Evolutionary conservation across 2,888 invertebrate species (phyloP).

Genomic region (Mythimna impura): DNA sequence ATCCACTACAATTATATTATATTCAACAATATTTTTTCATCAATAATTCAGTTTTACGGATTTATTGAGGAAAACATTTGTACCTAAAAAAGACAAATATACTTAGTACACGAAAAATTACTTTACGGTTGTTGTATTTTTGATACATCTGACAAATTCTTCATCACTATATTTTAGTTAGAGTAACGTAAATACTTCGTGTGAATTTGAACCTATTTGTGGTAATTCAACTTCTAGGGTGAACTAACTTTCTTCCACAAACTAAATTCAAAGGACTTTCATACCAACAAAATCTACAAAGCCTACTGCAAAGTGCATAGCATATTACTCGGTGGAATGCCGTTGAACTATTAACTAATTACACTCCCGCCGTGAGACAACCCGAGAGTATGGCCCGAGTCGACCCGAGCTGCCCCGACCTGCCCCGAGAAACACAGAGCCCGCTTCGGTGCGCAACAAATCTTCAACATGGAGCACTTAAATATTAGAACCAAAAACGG

Average conservation of each 20-base stretch:
- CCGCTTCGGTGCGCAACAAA: conserved; percentile 39
- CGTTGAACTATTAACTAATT: conserved; percentile 57
- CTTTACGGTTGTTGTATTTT: too few relatives aligned
- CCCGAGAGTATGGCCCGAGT: conserved; percentile 42
- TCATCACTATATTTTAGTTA: too few relatives aligned
- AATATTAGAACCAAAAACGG: conserved; percentile 55
- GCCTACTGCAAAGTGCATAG: conserved; percentile 7
- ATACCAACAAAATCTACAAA: conserved; percentile 17
- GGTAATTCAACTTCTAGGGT: not conserved
- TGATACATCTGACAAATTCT: too few relatives aligned
- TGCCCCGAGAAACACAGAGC: conserved; percentile 15
- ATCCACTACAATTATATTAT: too few relatives aligned
- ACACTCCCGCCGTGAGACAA: conserved; percentile 55
- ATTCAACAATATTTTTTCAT: too few relatives aligned
- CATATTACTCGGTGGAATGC: conserved; percentile 21
- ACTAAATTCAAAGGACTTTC: not conserved
- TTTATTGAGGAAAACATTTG: too few relatives aligned
- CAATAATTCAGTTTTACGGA: too few relatives aligned
- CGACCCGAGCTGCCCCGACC: conserved; percentile 41
- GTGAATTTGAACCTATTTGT: too few relatives aligned
- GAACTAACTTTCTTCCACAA: not conserved
- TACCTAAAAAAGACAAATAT: too few relatives aligned
- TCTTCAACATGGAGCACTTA: conserved; percentile 50
- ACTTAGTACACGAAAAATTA: too few relatives aligned
- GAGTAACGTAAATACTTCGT: too few relatives aligned